phyloP scores from a whole-genome alignment of 2,113 vertebrate species.

The Cricetomys ansorgei region DNA sequence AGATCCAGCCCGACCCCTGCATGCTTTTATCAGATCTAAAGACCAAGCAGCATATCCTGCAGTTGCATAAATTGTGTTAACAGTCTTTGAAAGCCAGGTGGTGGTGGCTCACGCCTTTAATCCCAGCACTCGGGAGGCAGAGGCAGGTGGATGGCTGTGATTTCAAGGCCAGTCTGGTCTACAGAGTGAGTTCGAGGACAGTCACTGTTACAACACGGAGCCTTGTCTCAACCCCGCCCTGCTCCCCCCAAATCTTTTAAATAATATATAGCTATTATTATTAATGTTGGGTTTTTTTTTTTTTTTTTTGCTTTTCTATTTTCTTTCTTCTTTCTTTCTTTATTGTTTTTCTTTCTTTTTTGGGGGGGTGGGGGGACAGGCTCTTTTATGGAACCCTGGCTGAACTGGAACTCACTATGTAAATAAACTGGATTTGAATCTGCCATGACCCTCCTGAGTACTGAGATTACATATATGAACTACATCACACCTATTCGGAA shows the following conservation, averaged over 20 bases:
- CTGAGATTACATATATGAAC: neutral
- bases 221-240: too few relatives aligned
- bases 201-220: too few relatives aligned
- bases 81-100: constrained; percentile 6
- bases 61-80: neutral
- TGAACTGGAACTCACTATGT: neutral
- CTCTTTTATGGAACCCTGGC: neutral
- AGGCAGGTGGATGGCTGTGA: too few relatives aligned
- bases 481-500: neutral
- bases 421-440: neutral
- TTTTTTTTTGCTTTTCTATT: neutral
- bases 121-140: too few relatives aligned
- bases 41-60: neutral
- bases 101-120: too few relatives aligned
- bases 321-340: neutral
- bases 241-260: too few relatives aligned
- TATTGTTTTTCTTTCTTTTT: neutral
- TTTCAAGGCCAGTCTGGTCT: too few relatives aligned
- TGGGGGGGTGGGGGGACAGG: too few relatives aligned
- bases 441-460: neutral
- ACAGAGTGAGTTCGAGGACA: too few relatives aligned
- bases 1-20: too few relatives aligned
- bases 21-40: constrained; percentile 17
- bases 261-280: neutral
- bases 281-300: neutral